Percentiles rank a stretch among this genome's conserved stretches.
phyloP scores from a whole-genome alignment of 2,113 vertebrate genomes.

The Ceyx melanurus region DNA sequence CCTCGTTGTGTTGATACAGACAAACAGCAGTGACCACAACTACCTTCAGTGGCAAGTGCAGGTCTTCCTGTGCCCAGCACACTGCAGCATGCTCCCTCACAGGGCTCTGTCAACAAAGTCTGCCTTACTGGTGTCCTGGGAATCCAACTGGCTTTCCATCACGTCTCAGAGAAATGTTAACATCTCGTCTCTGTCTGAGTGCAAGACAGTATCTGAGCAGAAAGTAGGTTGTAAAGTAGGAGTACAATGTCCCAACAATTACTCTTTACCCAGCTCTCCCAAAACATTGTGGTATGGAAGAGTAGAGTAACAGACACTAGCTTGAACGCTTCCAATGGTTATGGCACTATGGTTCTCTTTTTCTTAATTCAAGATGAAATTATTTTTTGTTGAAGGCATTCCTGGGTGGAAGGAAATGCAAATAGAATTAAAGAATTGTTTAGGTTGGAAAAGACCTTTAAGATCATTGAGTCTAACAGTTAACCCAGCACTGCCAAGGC shows the following conservation, averaged over 20 bases:
- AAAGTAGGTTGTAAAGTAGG: not conserved
- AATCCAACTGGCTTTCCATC: not conserved
- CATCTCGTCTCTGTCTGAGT: not conserved
- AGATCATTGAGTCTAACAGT: not conserved
- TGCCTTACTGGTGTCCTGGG: not conserved
- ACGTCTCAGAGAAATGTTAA: not conserved
- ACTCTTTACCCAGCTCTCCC: not conserved
- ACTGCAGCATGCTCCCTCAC: not conserved
- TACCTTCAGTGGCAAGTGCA: not conserved
- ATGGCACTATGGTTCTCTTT: not conserved
- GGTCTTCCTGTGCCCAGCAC: not conserved
- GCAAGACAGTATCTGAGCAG: not conserved
- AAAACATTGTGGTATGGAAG: not conserved
- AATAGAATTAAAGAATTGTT: not conserved
- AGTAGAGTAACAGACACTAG: not conserved
- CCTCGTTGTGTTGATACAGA: fast-evolving
- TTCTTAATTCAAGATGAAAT: not conserved
- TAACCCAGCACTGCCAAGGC: not conserved
- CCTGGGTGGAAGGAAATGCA: not conserved
- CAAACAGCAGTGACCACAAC: not conserved
- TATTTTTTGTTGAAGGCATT: not conserved
- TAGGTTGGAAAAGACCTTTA: not conserved
- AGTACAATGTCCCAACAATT: not conserved
- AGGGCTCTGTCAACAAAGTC: not conserved
- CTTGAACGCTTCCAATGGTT: not conserved